Conservation (phyloP, 2,888 invertebrate species). For the Drosophila emarginata region DNA sequence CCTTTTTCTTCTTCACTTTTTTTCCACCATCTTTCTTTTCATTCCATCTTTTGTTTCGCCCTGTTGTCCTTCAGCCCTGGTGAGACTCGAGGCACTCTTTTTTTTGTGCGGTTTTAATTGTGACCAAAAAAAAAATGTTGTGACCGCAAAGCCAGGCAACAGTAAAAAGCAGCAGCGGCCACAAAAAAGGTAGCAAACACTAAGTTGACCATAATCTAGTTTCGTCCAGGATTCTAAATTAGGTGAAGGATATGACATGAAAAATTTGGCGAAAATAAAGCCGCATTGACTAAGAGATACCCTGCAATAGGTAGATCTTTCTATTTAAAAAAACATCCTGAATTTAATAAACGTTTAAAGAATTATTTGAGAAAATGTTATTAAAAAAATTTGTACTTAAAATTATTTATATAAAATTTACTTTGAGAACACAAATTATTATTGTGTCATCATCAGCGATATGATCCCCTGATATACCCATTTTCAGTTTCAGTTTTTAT, state of each 20-base stretch:
- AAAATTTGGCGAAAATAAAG: constrained; percentile 20
- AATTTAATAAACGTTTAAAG: too few species aligned
- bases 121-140: constrained; percentile 28
- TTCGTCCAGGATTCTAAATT: constrained; percentile 52
- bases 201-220: constrained; percentile 67
- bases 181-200: constrained; percentile 32
- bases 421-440: too few species aligned
- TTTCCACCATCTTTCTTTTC: constrained; percentile 13
- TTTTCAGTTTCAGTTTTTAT: background rate
- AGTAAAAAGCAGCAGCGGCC: constrained; percentile 34
- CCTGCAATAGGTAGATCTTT: background rate
- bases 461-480: background rate
- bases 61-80: constrained; percentile 4
- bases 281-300: background rate
- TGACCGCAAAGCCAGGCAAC: constrained; percentile 23
- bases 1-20: constrained; percentile 20
- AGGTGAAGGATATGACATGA: constrained; percentile 63
- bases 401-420: too few species aligned
- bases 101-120: constrained; percentile 47
- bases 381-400: too few species aligned
- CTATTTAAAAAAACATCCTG: too few species aligned
- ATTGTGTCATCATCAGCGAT: too few species aligned
- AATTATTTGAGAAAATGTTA: too few species aligned
- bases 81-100: background rate
- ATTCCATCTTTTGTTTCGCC: constrained; percentile 10